phyloP scores from a whole-genome alignment of 2,888 invertebrate species.

The Nysson spinosus region DNA sequence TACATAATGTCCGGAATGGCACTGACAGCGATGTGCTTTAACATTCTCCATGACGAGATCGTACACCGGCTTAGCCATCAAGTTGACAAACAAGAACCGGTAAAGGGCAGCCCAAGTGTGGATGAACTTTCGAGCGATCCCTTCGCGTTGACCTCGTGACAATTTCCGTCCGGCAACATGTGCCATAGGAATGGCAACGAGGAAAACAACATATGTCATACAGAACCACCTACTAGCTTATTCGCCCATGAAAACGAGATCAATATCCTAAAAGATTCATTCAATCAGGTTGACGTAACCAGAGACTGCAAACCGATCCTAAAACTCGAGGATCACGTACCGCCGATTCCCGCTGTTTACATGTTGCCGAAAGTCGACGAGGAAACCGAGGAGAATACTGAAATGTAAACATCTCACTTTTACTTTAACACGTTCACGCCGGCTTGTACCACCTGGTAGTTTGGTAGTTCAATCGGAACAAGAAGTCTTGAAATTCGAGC shows the following conservation, averaged over 20 bases:
- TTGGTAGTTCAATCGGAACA: too few relatives aligned
- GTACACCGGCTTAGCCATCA: conserved; percentile 89
- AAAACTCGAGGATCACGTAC: conserved; percentile 72
- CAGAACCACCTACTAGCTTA: conserved; percentile 69
- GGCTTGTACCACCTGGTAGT: too few relatives aligned
- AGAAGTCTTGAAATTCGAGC: too few relatives aligned
- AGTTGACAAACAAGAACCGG: conserved; percentile 80
- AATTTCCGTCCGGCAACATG: conserved; percentile 80
- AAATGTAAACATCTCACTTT: too few relatives aligned
- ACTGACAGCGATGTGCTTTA: conserved; percentile 93
- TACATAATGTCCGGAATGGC: conserved; percentile 93
- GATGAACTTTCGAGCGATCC: conserved; percentile 83
- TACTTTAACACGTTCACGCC: too few relatives aligned
- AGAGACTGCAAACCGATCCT: conserved; percentile 75
- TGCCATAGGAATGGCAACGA: conserved; percentile 73
- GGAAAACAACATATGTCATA: conserved; percentile 70
- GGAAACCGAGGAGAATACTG: conserved; percentile 74
- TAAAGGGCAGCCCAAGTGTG: conserved; percentile 82
- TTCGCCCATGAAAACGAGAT: conserved; percentile 76
- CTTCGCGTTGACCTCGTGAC: conserved; percentile 86
- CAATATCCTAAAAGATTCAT: conserved; percentile 75
- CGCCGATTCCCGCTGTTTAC: conserved; percentile 70
- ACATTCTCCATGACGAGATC: conserved; percentile 92
- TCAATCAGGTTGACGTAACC: conserved; percentile 76
- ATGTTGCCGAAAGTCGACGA: conserved; percentile 75